A percentile compares a stretch with the other conserved stretches of the same genome.
Conservation (phyloP, 2,797 vertebrate genomes). For the Betta splendens region DNA sequence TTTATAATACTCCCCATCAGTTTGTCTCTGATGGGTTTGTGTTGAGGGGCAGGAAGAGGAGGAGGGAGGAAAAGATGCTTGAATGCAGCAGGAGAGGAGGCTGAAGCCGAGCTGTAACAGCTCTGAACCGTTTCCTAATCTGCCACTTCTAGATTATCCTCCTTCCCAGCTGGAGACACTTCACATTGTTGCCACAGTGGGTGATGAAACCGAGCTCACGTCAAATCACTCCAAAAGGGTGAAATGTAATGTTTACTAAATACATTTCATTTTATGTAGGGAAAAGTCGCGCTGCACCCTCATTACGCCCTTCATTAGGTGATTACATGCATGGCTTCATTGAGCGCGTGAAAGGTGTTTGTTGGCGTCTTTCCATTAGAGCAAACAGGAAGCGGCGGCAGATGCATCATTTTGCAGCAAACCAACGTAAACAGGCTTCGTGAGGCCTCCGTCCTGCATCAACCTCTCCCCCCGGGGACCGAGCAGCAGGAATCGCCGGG, state of each 20-base stretch:
- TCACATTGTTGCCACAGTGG: constrained; percentile 24
- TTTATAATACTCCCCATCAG: constrained; percentile 30
- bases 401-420: constrained; percentile 6
- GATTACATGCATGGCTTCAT: constrained; percentile 28
- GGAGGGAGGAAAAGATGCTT: constrained; percentile 51
- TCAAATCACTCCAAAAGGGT: constrained; percentile 17
- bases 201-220: constrained; percentile 6
- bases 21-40: constrained; percentile 54
- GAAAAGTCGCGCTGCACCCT: neutral
- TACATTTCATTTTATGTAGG: neutral
- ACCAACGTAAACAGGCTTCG: constrained; percentile 2
- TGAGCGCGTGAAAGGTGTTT: constrained; percentile 33
- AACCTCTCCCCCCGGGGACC: constrained; percentile 11
- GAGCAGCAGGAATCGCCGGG: constrained; percentile 19
- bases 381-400: constrained; percentile 7
- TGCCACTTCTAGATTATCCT: constrained; percentile 52
- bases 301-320: constrained; percentile 23
- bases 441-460: constrained; percentile 10
- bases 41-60: constrained; percentile 32
- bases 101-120: constrained; percentile 45
- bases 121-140: constrained; percentile 64
- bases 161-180: constrained; percentile 51
- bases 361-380: constrained; percentile 15
- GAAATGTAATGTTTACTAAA: constrained; percentile 21
- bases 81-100: constrained; percentile 54